A percentile compares a stretch with the other conserved stretches of the same genome.
phyloP scores from a whole-genome alignment of 2,797 vertebrate genomes.

The Falco cherrug region DNA sequence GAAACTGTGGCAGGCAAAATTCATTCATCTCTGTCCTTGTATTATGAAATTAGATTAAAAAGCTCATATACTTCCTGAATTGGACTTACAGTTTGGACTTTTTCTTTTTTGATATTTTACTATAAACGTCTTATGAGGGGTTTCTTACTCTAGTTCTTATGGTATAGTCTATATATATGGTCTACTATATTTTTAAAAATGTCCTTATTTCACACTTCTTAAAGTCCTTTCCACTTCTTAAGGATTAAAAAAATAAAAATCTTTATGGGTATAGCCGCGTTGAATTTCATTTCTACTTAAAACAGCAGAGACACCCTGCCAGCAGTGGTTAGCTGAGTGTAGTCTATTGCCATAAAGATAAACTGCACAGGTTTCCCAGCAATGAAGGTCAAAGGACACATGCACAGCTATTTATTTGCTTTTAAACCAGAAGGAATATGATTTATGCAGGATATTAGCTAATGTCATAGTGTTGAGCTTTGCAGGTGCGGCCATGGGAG shows the following conservation, averaged over 20 bases:
- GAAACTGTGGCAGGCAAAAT: neutral
- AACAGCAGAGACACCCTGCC: neutral
- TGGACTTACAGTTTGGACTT: neutral
- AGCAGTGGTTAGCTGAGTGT: neutral
- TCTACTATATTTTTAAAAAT: neutral
- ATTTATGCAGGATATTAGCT: slow-evolving; percentile 79
- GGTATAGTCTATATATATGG: neutral
- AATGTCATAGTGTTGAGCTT: slow-evolving; percentile 63
- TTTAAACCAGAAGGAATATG: slow-evolving; percentile 77
- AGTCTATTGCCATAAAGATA: slow-evolving; percentile 50
- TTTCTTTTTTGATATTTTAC: neutral
- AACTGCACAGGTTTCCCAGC: slow-evolving; percentile 72
- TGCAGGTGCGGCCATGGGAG: slow-evolving; percentile 76
- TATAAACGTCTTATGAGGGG: neutral
- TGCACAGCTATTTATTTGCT: slow-evolving; percentile 78
- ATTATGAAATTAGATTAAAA: neutral
- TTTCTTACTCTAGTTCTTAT: neutral
- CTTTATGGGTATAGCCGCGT: neutral
- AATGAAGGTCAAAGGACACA: slow-evolving; percentile 72
- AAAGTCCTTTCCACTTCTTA: neutral
- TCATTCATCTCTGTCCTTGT: neutral
- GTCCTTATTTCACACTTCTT: neutral
- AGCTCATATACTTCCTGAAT: neutral
- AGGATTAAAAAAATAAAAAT: neutral
- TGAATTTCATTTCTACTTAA: slow-evolving; percentile 20